These are phyloP conservation scores for Hydraecia micacea DNA, from an alignment of 2,888 invertebrate genomes.

Conservation along the genomic window DNA sequence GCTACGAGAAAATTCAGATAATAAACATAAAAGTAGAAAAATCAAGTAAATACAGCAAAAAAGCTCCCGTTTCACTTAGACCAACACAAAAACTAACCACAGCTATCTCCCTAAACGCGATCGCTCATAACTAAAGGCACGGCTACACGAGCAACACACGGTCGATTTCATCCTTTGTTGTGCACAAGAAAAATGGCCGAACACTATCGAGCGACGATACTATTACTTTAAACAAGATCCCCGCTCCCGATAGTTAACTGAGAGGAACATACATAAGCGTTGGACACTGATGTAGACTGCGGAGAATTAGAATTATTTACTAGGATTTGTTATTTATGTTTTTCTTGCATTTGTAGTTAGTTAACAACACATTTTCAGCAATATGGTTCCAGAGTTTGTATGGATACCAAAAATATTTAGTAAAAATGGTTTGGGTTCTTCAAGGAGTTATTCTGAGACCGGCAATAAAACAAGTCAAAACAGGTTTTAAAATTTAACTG, in stretches of 20 bases:
- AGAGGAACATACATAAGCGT: constrained; percentile 57
- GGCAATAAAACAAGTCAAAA: background rate
- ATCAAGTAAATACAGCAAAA: background rate
- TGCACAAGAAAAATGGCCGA: constrained; percentile 84
- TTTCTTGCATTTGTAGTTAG: background rate
- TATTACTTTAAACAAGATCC: constrained; percentile 82
- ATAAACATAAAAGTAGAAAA: background rate
- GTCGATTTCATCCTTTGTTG: constrained; percentile 86
- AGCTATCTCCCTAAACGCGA: constrained; percentile 34
- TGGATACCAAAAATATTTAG: fast-evolving
- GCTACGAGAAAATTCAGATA: background rate
- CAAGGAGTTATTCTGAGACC: constrained; percentile 20
- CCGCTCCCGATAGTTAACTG: constrained; percentile 70
- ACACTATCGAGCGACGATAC: constrained; percentile 82
- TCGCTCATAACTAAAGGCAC: constrained; percentile 66
- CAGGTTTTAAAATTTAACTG: fast-evolving
- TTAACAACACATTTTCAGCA: background rate
- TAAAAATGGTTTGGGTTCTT: background rate
- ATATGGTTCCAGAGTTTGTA: background rate
- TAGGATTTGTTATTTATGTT: constrained; percentile 19
- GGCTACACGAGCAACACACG: constrained; percentile 75
- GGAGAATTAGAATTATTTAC: constrained; percentile 47
- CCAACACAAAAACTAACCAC: constrained; percentile 23
- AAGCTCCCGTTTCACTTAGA: constrained; percentile 23
- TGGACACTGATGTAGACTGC: constrained; percentile 55